Conservation (phyloP, 2,888 invertebrate species). For the Lagria hirta region DNA sequence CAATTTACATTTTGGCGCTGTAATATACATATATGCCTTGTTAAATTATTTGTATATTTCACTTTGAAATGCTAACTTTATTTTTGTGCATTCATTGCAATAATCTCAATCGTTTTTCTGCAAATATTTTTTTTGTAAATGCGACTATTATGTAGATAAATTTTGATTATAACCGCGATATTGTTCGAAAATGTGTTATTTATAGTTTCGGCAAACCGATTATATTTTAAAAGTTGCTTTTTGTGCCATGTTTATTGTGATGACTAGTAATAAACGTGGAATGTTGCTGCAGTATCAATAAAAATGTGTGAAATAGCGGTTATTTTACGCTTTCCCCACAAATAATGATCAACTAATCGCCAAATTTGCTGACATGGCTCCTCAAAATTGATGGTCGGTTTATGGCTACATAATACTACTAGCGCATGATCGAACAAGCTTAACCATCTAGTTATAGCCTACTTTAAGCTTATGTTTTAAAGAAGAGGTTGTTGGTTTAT, state of each 20-base stretch:
- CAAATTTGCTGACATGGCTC: constrained; percentile 27
- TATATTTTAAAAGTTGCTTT: constrained; percentile 16
- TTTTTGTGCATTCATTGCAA: constrained; percentile 7
- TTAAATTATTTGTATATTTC: too few species aligned
- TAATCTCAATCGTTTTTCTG: constrained; percentile 12
- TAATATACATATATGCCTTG: too few species aligned
- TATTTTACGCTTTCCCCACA: constrained; percentile 31
- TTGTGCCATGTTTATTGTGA: constrained; percentile 20
- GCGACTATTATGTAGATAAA: constrained; percentile 15
- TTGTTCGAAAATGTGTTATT: constrained; percentile 9
- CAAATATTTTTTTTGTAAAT: constrained; percentile 5
- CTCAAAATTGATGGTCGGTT: too few species aligned
- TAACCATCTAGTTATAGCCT: too few species aligned
- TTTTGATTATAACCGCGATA: constrained; percentile 11
- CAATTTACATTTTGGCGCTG: too few species aligned
- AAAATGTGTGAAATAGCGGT: constrained; percentile 30
- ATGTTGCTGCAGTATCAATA: constrained; percentile 30
- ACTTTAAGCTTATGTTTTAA: too few species aligned
- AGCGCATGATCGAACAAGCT: too few species aligned
- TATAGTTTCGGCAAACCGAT: constrained; percentile 11
- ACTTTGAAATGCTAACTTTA: too few species aligned
- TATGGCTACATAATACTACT: too few species aligned
- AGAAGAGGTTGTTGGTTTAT: too few species aligned
- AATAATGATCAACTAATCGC: constrained; percentile 30
- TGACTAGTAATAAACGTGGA: constrained; percentile 12